These are phyloP conservation scores for Sparidentex hasta DNA, from an alignment of 2,797 vertebrate species.

Conservation along the genomic window DNA sequence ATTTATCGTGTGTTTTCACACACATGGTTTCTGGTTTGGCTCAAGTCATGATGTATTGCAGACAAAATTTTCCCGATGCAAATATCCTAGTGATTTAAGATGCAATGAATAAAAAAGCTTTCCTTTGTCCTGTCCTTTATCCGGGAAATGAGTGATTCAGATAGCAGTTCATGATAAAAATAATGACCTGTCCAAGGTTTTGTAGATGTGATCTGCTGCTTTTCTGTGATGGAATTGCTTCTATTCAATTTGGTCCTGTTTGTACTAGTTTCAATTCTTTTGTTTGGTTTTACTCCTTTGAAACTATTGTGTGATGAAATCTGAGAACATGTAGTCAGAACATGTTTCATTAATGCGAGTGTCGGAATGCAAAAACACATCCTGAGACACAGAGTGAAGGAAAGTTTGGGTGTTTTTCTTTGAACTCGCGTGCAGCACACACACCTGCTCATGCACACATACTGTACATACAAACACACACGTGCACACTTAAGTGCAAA, in stretches of 20 bases:
- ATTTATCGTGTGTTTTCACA: conserved; percentile 30
- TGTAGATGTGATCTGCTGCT: background rate
- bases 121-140: background rate
- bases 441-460: background rate
- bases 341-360: background rate
- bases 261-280: background rate
- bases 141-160: background rate
- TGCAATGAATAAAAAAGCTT: conserved; percentile 10
- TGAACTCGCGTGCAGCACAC: background rate
- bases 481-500: background rate
- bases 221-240: background rate
- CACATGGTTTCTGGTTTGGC: conserved; percentile 11
- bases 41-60: conserved; percentile 10
- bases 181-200: no score
- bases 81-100: background rate
- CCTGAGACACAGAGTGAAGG: background rate
- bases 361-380: background rate
- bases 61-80: background rate
- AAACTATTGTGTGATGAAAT: conserved; percentile 34
- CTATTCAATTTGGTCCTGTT: background rate
- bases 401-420: conserved; percentile 30
- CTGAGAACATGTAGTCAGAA: conserved; percentile 18
- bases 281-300: conserved; percentile 13
- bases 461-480: background rate
- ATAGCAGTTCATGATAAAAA: background rate